These are phyloP conservation scores for Drosophila glabriapex DNA, from an alignment of 2,888 invertebrate genomes.

Conservation along the genomic window DNA sequence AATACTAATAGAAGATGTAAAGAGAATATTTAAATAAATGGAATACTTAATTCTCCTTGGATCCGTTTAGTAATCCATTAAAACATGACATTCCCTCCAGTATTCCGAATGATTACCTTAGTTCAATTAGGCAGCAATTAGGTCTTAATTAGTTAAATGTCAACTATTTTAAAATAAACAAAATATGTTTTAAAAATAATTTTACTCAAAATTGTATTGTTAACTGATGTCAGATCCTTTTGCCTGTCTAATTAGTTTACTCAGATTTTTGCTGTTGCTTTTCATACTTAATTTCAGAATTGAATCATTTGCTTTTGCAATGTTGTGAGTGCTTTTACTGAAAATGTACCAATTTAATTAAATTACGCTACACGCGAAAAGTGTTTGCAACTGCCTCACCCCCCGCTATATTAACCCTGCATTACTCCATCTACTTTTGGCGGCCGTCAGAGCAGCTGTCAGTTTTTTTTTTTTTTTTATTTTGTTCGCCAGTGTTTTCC, in stretches of 20 bases:
- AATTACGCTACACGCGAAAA: constrained; percentile 60
- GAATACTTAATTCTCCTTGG: background rate
- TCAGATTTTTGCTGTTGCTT: constrained; percentile 14
- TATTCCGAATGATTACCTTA: background rate
- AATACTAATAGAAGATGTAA: background rate
- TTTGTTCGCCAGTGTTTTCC: constrained; percentile 8
- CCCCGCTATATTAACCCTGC: background rate
- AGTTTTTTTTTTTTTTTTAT: constrained; percentile 21
- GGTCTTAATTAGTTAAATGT: background rate
- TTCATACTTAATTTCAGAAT: constrained; percentile 52
- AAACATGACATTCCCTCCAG: background rate
- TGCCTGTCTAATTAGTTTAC: background rate
- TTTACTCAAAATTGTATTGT: background rate
- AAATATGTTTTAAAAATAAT: background rate
- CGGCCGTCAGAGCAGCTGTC: constrained; percentile 61
- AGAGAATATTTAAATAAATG: background rate
- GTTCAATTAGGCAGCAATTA: background rate
- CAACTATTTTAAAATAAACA: background rate
- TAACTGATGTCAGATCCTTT: background rate
- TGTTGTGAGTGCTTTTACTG: constrained; percentile 63
- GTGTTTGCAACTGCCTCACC: constrained; percentile 56
- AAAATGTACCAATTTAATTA: constrained; percentile 74
- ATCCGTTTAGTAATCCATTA: background rate
- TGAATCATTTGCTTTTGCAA: constrained; percentile 50
- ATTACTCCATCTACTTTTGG: constrained; percentile 14